Evolutionary conservation across 2,797 vertebrate genomes (phyloP).

Genomic region (Leptatherina wallacei): DNA sequence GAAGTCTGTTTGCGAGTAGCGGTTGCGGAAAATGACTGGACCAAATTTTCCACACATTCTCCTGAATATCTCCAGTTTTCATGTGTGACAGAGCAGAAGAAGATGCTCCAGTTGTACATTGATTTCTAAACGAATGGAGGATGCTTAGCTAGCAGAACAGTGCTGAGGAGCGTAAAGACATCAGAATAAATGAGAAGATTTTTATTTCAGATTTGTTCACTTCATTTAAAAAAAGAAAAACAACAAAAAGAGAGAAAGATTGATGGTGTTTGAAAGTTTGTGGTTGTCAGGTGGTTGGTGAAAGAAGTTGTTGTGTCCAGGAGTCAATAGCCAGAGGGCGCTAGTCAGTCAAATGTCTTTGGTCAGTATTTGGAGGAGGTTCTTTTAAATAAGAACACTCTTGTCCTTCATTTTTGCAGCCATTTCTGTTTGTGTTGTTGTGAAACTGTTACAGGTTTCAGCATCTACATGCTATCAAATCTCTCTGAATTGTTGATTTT

Average conservation of each 20-base stretch:
- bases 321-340: slow-evolving; percentile 48
- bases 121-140: background rate
- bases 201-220: too few relatives aligned
- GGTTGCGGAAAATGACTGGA: background rate
- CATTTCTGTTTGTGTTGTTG: slow-evolving; percentile 4
- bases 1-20: background rate
- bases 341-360: slow-evolving; percentile 15
- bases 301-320: slow-evolving; percentile 1
- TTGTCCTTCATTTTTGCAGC: background rate
- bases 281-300: background rate
- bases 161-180: background rate
- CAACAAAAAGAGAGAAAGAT: background rate
- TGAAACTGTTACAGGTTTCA: background rate
- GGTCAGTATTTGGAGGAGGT: background rate
- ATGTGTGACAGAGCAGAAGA: background rate
- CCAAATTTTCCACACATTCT: background rate
- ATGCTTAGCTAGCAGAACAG: background rate
- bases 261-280: background rate
- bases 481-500: background rate
- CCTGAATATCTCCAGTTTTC: background rate
- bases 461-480: background rate
- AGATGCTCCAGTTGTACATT: background rate
- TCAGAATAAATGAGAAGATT: background rate
- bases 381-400: background rate
- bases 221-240: background rate